Evolutionary conservation across 2,888 invertebrate species (phyloP).

Genomic region (Megastigmus dorsalis): DNA sequence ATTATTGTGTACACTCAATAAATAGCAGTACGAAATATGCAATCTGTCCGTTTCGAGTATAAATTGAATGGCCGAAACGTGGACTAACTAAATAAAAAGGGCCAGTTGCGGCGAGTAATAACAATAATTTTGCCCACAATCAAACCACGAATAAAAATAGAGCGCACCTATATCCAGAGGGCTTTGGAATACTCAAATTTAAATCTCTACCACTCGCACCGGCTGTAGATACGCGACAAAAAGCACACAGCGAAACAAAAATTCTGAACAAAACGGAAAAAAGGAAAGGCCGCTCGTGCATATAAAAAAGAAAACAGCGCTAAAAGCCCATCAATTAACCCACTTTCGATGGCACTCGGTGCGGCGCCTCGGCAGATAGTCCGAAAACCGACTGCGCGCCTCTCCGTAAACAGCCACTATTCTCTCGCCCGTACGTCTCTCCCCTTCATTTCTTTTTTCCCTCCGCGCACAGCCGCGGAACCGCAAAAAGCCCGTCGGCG

Average conservation of each 20-base stretch:
- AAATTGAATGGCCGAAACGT: too few species aligned
- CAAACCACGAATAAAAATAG: not conserved
- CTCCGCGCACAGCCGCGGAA: conserved; percentile 1
- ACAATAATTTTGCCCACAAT: not conserved
- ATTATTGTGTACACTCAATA: too few species aligned
- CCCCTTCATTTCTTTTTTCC: not conserved
- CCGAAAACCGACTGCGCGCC: not conserved
- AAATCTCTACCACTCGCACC: not conserved
- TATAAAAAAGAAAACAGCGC: too few species aligned
- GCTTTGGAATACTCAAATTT: not conserved
- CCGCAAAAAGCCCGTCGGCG: conserved; percentile 38
- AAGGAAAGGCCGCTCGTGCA: too few species aligned
- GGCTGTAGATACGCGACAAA: conserved; percentile 12
- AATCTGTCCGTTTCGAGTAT: too few species aligned
- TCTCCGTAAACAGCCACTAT: conserved; percentile 32
- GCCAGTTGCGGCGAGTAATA: too few species aligned
- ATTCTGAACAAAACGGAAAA: too few species aligned
- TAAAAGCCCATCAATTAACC: conserved; percentile 41
- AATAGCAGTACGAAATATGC: too few species aligned
- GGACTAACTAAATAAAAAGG: too few species aligned
- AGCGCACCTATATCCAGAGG: not conserved
- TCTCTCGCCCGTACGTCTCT: not conserved
- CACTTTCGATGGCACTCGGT: conserved; percentile 43
- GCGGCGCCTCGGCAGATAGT: conserved; percentile 8
- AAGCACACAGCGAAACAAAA: conserved; percentile 15